A percentile compares a stretch with the other conserved stretches of the same genome.
These are phyloP conservation scores for Myrmecophaga tridactyla DNA, from an alignment of 2,113 vertebrate genomes.

Conservation along the genomic window DNA sequence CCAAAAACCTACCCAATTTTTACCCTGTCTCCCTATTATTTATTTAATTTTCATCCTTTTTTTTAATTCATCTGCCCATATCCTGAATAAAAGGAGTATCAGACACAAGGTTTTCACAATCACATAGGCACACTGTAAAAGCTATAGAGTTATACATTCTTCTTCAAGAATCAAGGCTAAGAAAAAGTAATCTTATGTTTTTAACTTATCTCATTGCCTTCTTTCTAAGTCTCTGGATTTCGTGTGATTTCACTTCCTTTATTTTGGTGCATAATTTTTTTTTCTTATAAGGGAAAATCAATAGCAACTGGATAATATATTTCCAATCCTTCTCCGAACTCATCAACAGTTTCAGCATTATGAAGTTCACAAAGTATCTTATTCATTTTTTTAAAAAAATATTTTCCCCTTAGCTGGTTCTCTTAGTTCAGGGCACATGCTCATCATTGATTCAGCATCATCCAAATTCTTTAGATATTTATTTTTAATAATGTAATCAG, in stretches of 20 bases:
- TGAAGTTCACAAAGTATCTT: not conserved
- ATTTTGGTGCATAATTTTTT: not conserved
- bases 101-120: no score
- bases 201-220: not conserved
- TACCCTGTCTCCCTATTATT: no score
- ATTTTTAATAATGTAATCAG: slow-evolving; percentile 5
- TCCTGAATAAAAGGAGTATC: no score
- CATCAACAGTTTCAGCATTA: not conserved
- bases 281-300: slow-evolving; percentile 22
- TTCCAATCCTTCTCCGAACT: not conserved
- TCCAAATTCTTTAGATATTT: not conserved
- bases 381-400: not conserved
- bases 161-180: no score
- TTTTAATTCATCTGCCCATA: no score
- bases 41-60: no score
- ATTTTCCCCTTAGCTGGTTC: not conserved
- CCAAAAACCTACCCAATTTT: no score
- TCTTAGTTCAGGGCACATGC: not conserved
- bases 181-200: not conserved
- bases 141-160: no score
- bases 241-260: not conserved
- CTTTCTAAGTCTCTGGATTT: not conserved
- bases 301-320: not conserved
- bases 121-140: no score
- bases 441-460: not conserved